Conservation (phyloP, 2,797 vertebrate genomes). For the Paramormyrops hopkinsi region DNA sequence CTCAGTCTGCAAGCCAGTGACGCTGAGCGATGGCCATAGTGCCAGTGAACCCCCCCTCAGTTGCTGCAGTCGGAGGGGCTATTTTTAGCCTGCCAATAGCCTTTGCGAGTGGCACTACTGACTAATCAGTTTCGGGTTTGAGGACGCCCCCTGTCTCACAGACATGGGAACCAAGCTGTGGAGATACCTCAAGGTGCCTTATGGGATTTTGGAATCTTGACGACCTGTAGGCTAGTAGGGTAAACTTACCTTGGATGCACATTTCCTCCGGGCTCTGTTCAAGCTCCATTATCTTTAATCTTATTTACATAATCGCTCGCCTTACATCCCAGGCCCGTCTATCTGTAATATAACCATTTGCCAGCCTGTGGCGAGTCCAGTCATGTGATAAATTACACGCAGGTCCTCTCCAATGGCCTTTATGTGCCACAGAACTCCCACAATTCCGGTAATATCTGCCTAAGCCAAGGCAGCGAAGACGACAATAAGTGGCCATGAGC, state of each 20-base stretch:
- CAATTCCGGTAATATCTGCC: not conserved
- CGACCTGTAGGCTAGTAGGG: not conserved
- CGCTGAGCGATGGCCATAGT: not conserved
- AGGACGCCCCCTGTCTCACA: not conserved
- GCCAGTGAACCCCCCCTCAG: not conserved
- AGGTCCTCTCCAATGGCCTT: not conserved
- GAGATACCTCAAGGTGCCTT: not conserved
- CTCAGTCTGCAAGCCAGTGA: constrained; percentile 15
- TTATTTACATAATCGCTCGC: not conserved
- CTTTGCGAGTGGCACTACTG: constrained; percentile 10
- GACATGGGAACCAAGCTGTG: not conserved
- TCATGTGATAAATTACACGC: constrained; percentile 2
- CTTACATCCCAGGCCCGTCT: not conserved
- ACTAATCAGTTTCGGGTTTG: not conserved
- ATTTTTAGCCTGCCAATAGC: constrained; percentile 2
- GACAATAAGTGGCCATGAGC: not conserved
- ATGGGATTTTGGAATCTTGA: not conserved
- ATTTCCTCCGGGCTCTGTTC: not conserved
- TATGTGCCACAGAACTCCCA: not conserved
- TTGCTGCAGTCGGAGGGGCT: constrained; percentile 24
- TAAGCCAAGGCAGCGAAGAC: not conserved
- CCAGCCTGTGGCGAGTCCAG: not conserved
- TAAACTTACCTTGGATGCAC: not conserved
- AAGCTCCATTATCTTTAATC: not conserved
- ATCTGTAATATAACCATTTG: not conserved